Evolutionary conservation across 2,888 invertebrate species (phyloP), one percentile per base, ranked within the genome.

Genomic region (Horisme vitalbata): DNA sequence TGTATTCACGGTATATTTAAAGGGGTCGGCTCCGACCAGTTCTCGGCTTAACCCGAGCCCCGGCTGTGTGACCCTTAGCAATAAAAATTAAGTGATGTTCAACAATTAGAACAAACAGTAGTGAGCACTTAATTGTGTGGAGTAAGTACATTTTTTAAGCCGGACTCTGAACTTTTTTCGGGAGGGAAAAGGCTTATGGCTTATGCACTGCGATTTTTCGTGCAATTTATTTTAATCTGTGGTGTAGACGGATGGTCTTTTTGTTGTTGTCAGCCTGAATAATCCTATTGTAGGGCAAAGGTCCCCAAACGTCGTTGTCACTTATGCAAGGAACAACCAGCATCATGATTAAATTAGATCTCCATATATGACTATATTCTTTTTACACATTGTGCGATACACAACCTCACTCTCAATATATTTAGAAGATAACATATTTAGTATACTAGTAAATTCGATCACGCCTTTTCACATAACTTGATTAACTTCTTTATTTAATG

Each of bases 31-130:
- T 30, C 44, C 39, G 45, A 53, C 45, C 59, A 52, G 52, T 55
- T 61, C 50, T 45, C 57, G 54, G 55, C 45, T 63, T 58, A 59
- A 58, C 61, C 59, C 63, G 48, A 51, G 51, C 55, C 44, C 35
- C 33, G 55, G 46, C 45, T 48, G 55, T 52, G 53, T 49, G 54
- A 47, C 59, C 61, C 43, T 50, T 37, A 34, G 44, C 54, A 54
- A 52, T 61, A 61, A 61, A 61, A 61, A 61, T 55, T 59, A 57
- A 59, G 52, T 54, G 32, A 38, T 45, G 51, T 52, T 41, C 52
- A 45, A 57, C 57, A 59, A 55, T 55, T 55, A 52, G 38, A 41
- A 50, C 55, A 52, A 50, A 55, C 51, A 44, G 43, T 51, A 55
- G 52, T 55, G 45, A 52, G 46, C 48, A 51, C 50, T 52, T 61